phyloP scores from a whole-genome alignment of 2,113 vertebrate species.

The Patagioenas fasciata region DNA sequence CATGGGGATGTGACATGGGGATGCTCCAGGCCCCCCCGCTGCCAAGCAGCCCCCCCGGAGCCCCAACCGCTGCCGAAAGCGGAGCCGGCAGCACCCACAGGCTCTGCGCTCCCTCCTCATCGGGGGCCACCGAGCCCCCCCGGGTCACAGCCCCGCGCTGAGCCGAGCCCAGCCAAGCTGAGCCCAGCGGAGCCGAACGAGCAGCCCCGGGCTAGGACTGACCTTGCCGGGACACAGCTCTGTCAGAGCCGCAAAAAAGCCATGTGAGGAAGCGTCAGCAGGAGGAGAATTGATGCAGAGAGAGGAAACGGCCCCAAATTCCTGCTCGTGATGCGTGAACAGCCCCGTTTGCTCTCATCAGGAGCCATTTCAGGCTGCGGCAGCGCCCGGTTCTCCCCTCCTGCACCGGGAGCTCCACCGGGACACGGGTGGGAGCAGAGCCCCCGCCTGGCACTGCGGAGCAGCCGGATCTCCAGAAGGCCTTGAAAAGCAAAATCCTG shows the following conservation, averaged over 20 bases:
- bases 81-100: not conserved
- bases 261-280: rapidly evolving
- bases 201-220: not conserved
- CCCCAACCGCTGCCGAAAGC: not conserved
- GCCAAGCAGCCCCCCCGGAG: not conserved
- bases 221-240: not conserved
- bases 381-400: not conserved
- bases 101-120: not conserved
- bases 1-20: too few species aligned
- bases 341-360: not conserved
- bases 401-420: not conserved
- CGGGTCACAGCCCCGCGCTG: not conserved
- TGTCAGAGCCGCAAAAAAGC: not conserved
- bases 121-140: not conserved
- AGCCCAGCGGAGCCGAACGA: not conserved
- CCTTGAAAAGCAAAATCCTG: not conserved
- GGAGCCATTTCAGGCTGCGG: not conserved
- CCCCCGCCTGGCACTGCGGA: not conserved
- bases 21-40: not conserved
- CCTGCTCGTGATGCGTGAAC: not conserved
- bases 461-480: not conserved
- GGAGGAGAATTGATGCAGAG: rapidly evolving
- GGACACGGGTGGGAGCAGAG: not conserved
- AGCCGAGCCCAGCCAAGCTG: not conserved
- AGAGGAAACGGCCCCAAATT: rapidly evolving